Conservation (phyloP, 2,888 invertebrate species). For the Anticlea derivata region DNA sequence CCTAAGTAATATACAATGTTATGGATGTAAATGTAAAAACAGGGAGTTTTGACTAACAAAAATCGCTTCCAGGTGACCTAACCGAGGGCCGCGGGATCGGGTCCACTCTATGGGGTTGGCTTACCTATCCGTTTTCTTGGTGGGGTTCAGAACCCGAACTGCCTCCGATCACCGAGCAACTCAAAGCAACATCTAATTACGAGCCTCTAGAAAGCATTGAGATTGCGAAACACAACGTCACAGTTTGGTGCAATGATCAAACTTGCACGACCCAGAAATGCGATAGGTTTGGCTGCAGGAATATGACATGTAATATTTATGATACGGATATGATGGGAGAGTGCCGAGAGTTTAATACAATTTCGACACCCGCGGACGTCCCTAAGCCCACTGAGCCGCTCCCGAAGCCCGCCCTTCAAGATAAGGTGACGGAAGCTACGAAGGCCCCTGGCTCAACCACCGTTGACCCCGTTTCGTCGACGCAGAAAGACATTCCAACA, state of each 20-base stretch:
- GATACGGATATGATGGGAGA: conserved; percentile 74
- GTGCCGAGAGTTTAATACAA: conserved; percentile 66
- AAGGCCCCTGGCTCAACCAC: conserved; percentile 21
- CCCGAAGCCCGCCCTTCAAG: conserved; percentile 25
- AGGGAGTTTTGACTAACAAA: conserved; percentile 31
- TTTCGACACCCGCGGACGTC: conserved; percentile 45
- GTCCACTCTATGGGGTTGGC: conserved; percentile 74
- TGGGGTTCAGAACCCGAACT: conserved; percentile 55
- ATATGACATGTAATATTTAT: conserved; percentile 74
- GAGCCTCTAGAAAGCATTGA: conserved; percentile 53
- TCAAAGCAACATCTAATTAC: conserved; percentile 45
- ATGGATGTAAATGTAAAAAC: conserved; percentile 10
- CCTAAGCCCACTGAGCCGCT: conserved; percentile 38
- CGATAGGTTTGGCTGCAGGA: conserved; percentile 61
- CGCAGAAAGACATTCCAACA: conserved; percentile 34
- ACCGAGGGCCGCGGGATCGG: conserved; percentile 65
- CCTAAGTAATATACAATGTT: conserved; percentile 2
- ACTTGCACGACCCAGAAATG: conserved; percentile 76
- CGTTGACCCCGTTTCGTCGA: conserved; percentile 23
- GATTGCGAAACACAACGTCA: conserved; percentile 63
- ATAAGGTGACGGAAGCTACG: conserved; percentile 30
- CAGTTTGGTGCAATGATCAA: conserved; percentile 77
- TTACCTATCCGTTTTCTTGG: conserved; percentile 75
- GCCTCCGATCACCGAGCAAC: conserved; percentile 46
- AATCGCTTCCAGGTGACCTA: conserved; percentile 63